phyloP scores from a whole-genome alignment of 2,797 vertebrate genomes.

The Manis crassicaudata region DNA sequence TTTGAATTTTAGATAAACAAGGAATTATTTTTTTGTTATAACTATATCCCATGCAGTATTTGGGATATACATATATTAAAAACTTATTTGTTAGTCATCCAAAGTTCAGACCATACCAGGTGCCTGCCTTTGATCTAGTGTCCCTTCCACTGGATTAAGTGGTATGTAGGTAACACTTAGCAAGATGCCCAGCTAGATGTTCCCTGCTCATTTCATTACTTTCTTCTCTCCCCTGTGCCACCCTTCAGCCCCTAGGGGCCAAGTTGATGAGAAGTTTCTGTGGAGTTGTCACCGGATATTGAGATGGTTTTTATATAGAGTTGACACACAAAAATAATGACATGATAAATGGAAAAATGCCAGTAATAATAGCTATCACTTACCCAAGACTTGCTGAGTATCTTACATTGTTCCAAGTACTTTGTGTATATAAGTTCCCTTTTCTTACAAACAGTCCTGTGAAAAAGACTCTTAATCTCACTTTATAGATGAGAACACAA shows the following conservation, averaged over 20 bases:
- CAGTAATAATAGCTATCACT: not conserved
- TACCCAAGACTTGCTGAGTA: not conserved
- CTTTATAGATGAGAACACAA: not conserved
- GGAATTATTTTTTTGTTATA: not conserved
- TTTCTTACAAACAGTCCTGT: not conserved
- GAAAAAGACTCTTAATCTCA: not conserved
- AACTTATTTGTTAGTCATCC: not conserved
- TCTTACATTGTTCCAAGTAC: not conserved
- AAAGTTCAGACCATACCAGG: not conserved
- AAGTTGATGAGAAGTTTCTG: not conserved
- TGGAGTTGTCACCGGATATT: not conserved
- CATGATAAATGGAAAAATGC: not conserved
- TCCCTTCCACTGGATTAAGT: not conserved
- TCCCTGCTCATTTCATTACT: not conserved
- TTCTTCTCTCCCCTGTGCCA: not conserved
- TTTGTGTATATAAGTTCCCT: not conserved
- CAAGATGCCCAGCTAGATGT: not conserved
- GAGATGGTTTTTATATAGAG: not conserved
- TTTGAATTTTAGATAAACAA: conserved; percentile 14
- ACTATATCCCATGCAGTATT: not conserved
- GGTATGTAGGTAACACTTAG: not conserved
- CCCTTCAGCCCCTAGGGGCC: not conserved
- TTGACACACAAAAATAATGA: not conserved
- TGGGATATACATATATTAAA: not conserved
- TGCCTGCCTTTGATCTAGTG: not conserved